Percentiles rank a stretch among this genome's conserved stretches.
Evolutionary conservation across 2,113 vertebrate genomes (phyloP).

Genomic region (Falcunculus frontatus): DNA sequence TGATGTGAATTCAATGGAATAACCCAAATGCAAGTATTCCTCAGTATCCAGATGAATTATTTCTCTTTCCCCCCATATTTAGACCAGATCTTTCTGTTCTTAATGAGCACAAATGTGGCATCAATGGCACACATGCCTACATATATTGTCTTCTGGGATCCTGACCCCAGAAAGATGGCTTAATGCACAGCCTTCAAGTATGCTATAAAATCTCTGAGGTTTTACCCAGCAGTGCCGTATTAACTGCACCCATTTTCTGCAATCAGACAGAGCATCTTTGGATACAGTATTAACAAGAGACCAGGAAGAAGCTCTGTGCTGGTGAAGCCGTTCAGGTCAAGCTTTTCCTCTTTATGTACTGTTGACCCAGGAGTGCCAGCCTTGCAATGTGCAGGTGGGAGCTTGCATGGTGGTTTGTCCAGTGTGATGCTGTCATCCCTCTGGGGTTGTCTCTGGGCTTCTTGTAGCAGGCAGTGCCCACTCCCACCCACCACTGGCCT

Average conservation of each 20-base stretch:
- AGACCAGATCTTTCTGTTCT: background rate
- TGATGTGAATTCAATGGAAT: background rate
- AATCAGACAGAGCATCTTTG: background rate
- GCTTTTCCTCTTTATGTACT: rapidly evolving
- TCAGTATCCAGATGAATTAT: background rate
- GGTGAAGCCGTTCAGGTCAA: background rate
- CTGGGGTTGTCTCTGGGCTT: background rate
- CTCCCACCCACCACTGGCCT: background rate
- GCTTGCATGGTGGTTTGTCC: background rate
- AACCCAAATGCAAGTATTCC: background rate
- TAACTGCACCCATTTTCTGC: background rate
- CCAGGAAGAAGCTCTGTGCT: background rate
- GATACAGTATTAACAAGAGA: background rate
- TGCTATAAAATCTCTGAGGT: background rate
- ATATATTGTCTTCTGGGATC: background rate
- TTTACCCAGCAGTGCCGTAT: background rate
- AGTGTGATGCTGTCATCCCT: too few relatives aligned
- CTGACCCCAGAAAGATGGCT: background rate
- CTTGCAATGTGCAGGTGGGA: background rate
- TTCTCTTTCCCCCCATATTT: background rate
- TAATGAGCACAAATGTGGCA: background rate
- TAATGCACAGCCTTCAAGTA: background rate
- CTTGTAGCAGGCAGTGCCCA: rapidly evolving
- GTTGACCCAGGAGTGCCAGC: background rate
- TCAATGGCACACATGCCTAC: background rate